Evolutionary conservation across 2,113 vertebrate genomes (phyloP).

Genomic region (Myodes glareolus): DNA sequence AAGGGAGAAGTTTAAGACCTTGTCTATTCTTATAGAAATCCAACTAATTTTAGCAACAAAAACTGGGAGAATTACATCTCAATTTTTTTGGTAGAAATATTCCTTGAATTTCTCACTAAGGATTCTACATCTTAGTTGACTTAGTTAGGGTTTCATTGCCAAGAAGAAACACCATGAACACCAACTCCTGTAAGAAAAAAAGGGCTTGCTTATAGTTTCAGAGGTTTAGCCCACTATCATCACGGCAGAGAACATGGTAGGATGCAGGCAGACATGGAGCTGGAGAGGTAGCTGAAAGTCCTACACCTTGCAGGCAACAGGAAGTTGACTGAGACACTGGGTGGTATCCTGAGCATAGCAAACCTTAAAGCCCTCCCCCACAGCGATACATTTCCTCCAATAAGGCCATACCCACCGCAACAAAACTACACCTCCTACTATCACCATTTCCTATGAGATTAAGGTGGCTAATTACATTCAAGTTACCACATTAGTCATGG

Average conservation of each 20-base stretch:
- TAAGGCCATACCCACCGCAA: background rate
- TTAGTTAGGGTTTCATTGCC: background rate
- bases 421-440: background rate
- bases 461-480: background rate
- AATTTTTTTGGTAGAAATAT: background rate
- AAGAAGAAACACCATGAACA: background rate
- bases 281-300: background rate
- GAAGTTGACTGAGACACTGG: background rate
- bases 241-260: background rate
- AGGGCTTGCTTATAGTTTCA: background rate
- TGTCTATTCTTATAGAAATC: constrained; percentile 27
- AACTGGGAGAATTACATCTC: background rate
- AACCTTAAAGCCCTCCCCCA: background rate
- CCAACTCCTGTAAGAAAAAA: background rate
- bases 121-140: background rate
- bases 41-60: constrained; percentile 1
- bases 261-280: background rate
- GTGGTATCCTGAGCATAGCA: background rate
- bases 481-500: background rate
- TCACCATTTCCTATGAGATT: background rate
- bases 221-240: background rate
- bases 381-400: background rate
- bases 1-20: background rate
- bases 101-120: background rate
- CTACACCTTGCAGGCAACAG: background rate